A percentile compares a stretch with the other conserved stretches of the same genome.
These are phyloP conservation scores for Mesorhabditis belari DNA, from an alignment of 2,888 invertebrate species.

Conservation along the genomic window DNA sequence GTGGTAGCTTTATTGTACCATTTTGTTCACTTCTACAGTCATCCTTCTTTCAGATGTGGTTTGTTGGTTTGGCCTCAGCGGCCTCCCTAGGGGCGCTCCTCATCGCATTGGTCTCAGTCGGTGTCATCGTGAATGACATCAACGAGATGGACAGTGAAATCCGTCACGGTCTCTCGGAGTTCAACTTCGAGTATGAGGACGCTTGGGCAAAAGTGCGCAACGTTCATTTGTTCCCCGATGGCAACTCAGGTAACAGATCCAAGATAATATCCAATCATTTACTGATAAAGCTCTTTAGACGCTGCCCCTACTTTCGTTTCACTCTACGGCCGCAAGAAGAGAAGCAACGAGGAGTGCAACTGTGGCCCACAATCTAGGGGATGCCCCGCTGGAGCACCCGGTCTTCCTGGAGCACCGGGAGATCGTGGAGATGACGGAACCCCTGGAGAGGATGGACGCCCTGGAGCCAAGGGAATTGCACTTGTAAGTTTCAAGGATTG, in stretches of 20 bases:
- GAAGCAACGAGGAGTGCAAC: conserved; percentile 20
- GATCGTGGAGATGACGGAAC: conserved; percentile 14
- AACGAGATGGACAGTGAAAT: background rate
- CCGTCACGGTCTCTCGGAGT: background rate
- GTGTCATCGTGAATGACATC: background rate
- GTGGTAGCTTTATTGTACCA: too few species aligned
- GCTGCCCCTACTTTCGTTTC: conserved; percentile 17
- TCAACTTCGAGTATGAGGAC: conserved; percentile 18
- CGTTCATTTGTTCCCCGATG: conserved; percentile 18
- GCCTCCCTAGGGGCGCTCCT: background rate
- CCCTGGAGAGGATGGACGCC: conserved; percentile 9
- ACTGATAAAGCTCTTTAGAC: background rate
- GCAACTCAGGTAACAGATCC: too few species aligned
- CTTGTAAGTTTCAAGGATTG: background rate
- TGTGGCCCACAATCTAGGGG: conserved; percentile 17
- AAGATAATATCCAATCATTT: too few species aligned
- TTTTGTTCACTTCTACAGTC: too few species aligned
- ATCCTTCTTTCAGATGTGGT: background rate
- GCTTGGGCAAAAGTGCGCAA: conserved; percentile 17
- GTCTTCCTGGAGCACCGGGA: conserved; percentile 20
- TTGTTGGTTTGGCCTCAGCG: background rate
- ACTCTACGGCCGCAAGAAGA: conserved; percentile 21
- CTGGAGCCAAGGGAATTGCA: conserved; percentile 7
- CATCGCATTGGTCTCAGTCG: background rate
- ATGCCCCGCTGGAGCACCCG: conserved; percentile 18